phyloP scores from a whole-genome alignment of 2,113 vertebrate species.

The Condylura cristata region DNA sequence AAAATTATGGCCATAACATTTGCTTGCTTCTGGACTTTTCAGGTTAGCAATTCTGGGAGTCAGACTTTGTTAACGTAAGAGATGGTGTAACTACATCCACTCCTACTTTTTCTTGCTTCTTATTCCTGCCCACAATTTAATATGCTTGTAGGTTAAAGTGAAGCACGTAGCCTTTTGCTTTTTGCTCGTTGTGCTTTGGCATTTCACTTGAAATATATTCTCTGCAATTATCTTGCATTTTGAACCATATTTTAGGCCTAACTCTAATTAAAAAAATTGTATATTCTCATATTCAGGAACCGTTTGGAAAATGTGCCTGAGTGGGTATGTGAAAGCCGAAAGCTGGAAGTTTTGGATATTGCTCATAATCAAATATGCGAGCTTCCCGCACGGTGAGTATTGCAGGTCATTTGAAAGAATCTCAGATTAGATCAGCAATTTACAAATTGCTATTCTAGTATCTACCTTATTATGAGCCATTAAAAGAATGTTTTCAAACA shows the following conservation, averaged over 20 bases:
- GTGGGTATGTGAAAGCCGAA: conserved; percentile 96
- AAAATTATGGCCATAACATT: not conserved
- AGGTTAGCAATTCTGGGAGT: not conserved
- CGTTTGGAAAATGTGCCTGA: conserved; percentile 93
- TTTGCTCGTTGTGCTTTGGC: not conserved
- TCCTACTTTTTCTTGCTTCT: not conserved
- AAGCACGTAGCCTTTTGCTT: not conserved
- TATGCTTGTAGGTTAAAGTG: not conserved
- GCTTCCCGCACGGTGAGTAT: conserved; percentile 93
- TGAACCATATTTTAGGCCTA: not conserved
- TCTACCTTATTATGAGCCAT: conserved; percentile 61
- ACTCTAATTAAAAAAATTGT: conserved; percentile 12
- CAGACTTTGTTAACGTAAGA: not conserved
- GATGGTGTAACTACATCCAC: not conserved
- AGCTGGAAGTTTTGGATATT: conserved; percentile 95
- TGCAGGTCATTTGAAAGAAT: conserved; percentile 31
- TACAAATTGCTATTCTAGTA: conserved; percentile 73
- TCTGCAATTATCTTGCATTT: conserved; percentile 26
- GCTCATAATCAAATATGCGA: conserved; percentile 95
- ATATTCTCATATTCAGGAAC: conserved; percentile 88
- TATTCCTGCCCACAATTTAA: not conserved
- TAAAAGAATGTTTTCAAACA: conserved; percentile 65
- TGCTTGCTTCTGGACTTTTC: not conserved
- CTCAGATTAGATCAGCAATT: conserved; percentile 47
- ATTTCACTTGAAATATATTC: conserved; percentile 29